Evolutionary conservation across 2,888 invertebrate genomes (phyloP).

Genomic region (Pyrrhia umbra): DNA sequence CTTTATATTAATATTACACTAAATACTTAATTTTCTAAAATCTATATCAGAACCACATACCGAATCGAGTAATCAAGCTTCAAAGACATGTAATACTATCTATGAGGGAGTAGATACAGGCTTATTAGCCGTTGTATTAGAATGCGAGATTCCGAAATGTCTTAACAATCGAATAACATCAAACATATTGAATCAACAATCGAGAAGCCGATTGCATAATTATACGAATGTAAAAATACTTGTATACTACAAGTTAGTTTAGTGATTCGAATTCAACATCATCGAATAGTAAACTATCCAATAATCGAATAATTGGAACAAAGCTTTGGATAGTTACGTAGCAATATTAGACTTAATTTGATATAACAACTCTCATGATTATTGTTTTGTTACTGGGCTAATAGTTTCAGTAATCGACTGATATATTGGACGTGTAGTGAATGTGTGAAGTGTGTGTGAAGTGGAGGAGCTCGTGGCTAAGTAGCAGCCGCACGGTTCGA

Average conservation of each 20-base stretch:
- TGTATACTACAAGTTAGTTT: not conserved
- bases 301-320: slow-evolving; percentile 3
- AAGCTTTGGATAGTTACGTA: not conserved
- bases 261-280: not conserved
- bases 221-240: not conserved
- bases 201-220: slow-evolving; percentile 10
- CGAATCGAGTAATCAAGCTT: slow-evolving; percentile 33
- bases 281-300: not conserved
- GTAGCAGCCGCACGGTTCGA: too few species aligned
- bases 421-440: not conserved
- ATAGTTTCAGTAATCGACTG: slow-evolving; percentile 7
- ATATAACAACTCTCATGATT: slow-evolving; percentile 34
- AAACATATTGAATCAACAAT: slow-evolving; percentile 1
- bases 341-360: slow-evolving; percentile 31
- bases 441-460: too few species aligned
- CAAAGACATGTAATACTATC: slow-evolving; percentile 39
- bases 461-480: too few species aligned
- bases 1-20: too few species aligned
- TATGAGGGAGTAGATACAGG: slow-evolving; percentile 17
- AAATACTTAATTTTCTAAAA: too few species aligned
- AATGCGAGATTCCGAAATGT: slow-evolving; percentile 13
- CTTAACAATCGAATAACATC: slow-evolving; percentile 13
- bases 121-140: slow-evolving; percentile 34
- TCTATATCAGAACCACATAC: slow-evolving; percentile 44
- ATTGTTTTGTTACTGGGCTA: slow-evolving; percentile 29